Conservation (phyloP, 2,113 vertebrate species). For the Nerophis lumbriciformis region DNA sequence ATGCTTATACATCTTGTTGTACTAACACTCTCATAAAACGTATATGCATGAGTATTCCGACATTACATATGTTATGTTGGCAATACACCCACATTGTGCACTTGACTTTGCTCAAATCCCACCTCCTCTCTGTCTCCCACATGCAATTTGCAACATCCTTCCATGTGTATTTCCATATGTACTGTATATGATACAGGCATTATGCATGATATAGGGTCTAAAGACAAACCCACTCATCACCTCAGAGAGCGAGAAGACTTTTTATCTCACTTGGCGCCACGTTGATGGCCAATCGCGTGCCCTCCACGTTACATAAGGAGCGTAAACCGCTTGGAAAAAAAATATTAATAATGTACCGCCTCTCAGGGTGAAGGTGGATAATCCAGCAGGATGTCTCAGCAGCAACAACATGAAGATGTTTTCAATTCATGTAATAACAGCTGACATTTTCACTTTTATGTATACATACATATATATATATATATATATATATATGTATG, state of each 20-base stretch:
- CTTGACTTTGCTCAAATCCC: not conserved
- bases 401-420: conserved; percentile 16
- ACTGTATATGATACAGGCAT: conserved; percentile 15
- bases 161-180: too few relatives aligned
- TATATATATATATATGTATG: too few relatives aligned
- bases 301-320: conserved; percentile 36
- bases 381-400: conserved; percentile 19
- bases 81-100: not conserved
- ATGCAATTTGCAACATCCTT: conserved; percentile 8
- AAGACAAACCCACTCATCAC: not conserved
- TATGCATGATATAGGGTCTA: conserved; percentile 7
- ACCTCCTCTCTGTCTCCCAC: conserved; percentile 1
- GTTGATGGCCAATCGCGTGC: conserved; percentile 33
- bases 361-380: conserved; percentile 29
- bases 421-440: conserved; percentile 25
- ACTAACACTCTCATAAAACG: too few relatives aligned
- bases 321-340: conserved; percentile 48
- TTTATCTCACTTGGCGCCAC: conserved; percentile 18
- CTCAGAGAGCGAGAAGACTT: conserved; percentile 13
- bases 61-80: too few relatives aligned
- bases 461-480: too few relatives aligned
- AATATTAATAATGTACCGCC: conserved; percentile 12
- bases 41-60: too few relatives aligned
- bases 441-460: conserved; percentile 6
- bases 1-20: too few relatives aligned